phyloP scores from a whole-genome alignment of 2,888 invertebrate species.

The Leptopilina myrica region DNA sequence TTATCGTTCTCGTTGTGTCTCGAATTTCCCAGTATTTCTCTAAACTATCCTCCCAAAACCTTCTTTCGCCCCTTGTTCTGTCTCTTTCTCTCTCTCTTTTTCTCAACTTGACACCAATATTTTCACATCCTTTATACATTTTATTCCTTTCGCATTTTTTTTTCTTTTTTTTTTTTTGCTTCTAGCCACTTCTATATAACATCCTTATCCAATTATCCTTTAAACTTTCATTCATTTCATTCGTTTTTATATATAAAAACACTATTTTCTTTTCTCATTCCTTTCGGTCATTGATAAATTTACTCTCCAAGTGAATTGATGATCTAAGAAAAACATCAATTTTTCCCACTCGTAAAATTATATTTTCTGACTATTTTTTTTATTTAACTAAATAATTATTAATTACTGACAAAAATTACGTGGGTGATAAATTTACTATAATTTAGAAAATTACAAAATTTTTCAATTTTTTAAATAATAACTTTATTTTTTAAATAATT shows the following conservation, averaged over 20 bases:
- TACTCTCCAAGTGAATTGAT: background rate
- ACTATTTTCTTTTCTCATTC: background rate
- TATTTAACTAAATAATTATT: background rate
- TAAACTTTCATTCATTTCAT: background rate
- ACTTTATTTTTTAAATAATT: no score
- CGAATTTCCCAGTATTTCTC: slow-evolving; percentile 17
- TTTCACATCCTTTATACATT: slow-evolving; percentile 5
- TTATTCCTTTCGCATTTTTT: background rate
- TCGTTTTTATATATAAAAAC: background rate
- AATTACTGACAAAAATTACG: background rate
- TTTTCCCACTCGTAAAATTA: no score
- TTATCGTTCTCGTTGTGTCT: slow-evolving; percentile 22
- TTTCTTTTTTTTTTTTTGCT: background rate
- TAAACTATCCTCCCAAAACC: slow-evolving; percentile 18
- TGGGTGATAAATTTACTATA: no score
- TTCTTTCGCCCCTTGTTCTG: background rate
- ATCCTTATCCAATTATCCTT: slow-evolving; percentile 18
- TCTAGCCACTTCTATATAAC: background rate
- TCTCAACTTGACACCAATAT: background rate
- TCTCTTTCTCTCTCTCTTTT: slow-evolving; percentile 19
- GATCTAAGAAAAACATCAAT: background rate
- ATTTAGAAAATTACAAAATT: no score
- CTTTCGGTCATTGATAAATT: slow-evolving; percentile 14
- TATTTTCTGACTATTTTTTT: background rate
- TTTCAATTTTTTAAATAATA: no score